Evolutionary conservation across 2,797 vertebrate species (phyloP), one percentile per base, ranked within the genome.

Genomic region (Borostomias antarcticus): DNA sequence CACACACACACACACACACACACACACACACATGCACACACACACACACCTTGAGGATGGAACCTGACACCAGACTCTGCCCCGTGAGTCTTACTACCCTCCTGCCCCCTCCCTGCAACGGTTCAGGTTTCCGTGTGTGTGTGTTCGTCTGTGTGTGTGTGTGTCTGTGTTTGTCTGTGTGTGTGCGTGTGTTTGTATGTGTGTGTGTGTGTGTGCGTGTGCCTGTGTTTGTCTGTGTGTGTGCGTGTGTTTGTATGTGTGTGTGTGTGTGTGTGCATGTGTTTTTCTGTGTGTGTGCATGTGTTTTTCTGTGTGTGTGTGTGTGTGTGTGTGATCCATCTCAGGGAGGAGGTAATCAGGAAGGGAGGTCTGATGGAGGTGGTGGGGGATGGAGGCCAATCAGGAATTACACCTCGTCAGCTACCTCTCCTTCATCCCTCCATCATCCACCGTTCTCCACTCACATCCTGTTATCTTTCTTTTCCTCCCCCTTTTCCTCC

Each of bases 361-460:
- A 45, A 66, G 15, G 32, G 51, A 35, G 28, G 56, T 66, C 73
- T 75, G 48, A 77, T 73, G 73, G 58, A 70, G 53, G 71, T n/a
- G 5, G 52, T 56, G 57, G 57, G 66, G 72, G 72, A 8, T 28
- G 72, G 62, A 64, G 64, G 71, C 77, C 29, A 43, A 72, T 79
- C 54, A 76, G 76, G 67, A 75, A 85, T 80, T 51, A 77, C 89
- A 76, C 75, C 70, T 5, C 19, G 69, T 74, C 79, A 83, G 81
- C 76, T 58, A 62, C 73, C 50, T 67, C 74, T 78, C 75, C 81
- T 83, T 86, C 79, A 85, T 85, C 64, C 70, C 72, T 76, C 50
- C 69, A 81, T 76, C 76, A n/a, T 77, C 53, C 72, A 81, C 75
- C 74, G 59, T 72, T 84, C 79, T 82, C 79, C 64, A 60, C 65